phyloP scores from a whole-genome alignment of 1,140 invertebrate species.

The Drosophila orena region DNA sequence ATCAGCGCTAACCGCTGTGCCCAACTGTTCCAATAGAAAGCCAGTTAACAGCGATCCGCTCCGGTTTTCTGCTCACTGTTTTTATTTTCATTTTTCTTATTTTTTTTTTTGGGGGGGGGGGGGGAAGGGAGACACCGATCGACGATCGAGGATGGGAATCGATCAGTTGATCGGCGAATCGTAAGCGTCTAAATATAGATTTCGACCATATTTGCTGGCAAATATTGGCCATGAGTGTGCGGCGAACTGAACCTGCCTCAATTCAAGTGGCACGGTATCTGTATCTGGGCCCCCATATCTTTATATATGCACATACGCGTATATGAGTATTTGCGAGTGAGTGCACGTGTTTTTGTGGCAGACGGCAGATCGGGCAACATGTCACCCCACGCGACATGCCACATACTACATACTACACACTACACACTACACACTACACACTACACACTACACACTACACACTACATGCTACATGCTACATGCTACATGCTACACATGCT shows the following conservation, averaged over 20 bases:
- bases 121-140: conserved; percentile 29
- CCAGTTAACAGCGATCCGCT: conserved; percentile 43
- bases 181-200: conserved; percentile 81
- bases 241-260: conserved; percentile 63
- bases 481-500: too few species aligned
- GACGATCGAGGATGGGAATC: conserved; percentile 38
- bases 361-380: conserved; percentile 47
- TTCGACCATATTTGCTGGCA: conserved; percentile 79
- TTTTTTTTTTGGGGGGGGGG: neutral
- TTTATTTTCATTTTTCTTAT: neutral
- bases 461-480: too few species aligned
- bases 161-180: conserved; percentile 29
- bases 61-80: conserved; percentile 11
- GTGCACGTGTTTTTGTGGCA: conserved; percentile 51
- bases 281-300: conserved; percentile 5
- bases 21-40: conserved; percentile 81
- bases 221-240: conserved; percentile 74
- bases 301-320: neutral
- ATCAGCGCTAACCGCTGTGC: conserved; percentile 39
- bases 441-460: too few species aligned
- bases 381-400: conserved; percentile 59
- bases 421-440: too few species aligned
- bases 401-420: conserved; percentile 46
- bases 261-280: conserved; percentile 26
- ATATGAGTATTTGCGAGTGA: conserved; percentile 5